These are phyloP conservation scores for Andrena hattorfiana DNA, from an alignment of 2,888 invertebrate genomes.

Conservation along the genomic window DNA sequence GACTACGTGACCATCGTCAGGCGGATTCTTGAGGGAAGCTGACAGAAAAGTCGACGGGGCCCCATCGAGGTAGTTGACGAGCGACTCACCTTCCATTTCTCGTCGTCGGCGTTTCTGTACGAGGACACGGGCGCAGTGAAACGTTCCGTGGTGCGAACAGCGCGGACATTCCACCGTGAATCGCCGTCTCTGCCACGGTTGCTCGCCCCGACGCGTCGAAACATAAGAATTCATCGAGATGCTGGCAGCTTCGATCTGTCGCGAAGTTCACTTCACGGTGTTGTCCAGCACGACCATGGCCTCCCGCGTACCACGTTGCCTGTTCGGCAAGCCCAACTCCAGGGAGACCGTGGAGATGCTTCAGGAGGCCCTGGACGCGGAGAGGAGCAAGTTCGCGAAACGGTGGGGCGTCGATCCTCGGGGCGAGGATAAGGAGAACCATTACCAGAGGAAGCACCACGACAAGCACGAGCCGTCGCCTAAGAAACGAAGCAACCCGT, in stretches of 20 bases:
- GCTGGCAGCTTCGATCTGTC: slow-evolving; percentile 81
- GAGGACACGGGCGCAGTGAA: background rate
- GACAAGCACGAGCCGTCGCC: slow-evolving; percentile 76
- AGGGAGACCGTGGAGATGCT: slow-evolving; percentile 87
- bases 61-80: background rate
- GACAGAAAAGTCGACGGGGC: slow-evolving; percentile 58
- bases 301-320: slow-evolving; percentile 84
- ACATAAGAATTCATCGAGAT: slow-evolving; percentile 71
- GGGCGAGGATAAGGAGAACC: slow-evolving; percentile 82
- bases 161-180: background rate
- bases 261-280: slow-evolving; percentile 81
- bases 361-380: slow-evolving; percentile 87
- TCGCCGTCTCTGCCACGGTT: background rate
- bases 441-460: slow-evolving; percentile 66
- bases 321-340: slow-evolving; percentile 88
- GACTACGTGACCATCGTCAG: slow-evolving; percentile 6
- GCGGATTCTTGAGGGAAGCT: slow-evolving; percentile 39
- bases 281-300: slow-evolving; percentile 76
- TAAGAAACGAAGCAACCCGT: slow-evolving; percentile 78
- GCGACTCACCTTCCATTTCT: background rate
- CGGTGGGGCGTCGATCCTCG: slow-evolving; percentile 87
- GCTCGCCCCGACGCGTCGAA: slow-evolving; percentile 18
- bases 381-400: slow-evolving; percentile 87
- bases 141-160: background rate
- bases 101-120: background rate